Evolutionary conservation across 1,140 invertebrate species (phyloP), one percentile per base, ranked within the genome.

Genomic region (Cyclargus thomasi): DNA sequence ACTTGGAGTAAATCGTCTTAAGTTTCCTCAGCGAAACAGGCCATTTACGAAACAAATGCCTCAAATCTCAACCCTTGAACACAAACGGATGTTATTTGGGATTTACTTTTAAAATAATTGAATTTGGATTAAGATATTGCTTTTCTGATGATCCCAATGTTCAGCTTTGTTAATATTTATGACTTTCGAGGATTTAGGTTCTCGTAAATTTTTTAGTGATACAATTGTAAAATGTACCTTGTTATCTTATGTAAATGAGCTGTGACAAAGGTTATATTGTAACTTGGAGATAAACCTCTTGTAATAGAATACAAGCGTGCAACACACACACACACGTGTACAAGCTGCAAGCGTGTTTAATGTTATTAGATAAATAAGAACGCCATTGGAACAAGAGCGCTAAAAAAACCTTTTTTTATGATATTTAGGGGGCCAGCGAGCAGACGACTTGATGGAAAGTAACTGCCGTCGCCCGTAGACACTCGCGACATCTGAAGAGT

Each of bases 11-110:
- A 55, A 55, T 55, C 53, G 53, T 18, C n/a, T n/a, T n/a, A 20
- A 55, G 53, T 55, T 55, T 55, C 18, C 53, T 55, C 53, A 55
- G 16, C 53, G 53, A 55, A 55, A 55, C 53, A 55, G 53, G 18
- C 53, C 17, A 55, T 55, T 55, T 55, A 53, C 53, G 53, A 55
- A 55, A 55, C 18, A 55, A 55, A 55, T 55, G 53, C 18, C 16
- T 18, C 53, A 55, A 55, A 55, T 55, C 53, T 18, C 17, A 55
- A 11, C 18, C 53, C 53, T 55, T 55, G 53, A 55, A 55, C 53
- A 17, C 18, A 55, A 18, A 55, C 53, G 53, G 53, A 55, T 20
- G 53, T 55, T 18, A 55, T 20, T 55, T 55, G 16, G 18, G 17
- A 55, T 55, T 55, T 17, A 55, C n/a, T 55, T 55, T 55, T 20